Evolutionary conservation across 2,888 invertebrate genomes (phyloP), one percentile per base, ranked within the genome.

Genomic region (Dioctria rufipes): DNA sequence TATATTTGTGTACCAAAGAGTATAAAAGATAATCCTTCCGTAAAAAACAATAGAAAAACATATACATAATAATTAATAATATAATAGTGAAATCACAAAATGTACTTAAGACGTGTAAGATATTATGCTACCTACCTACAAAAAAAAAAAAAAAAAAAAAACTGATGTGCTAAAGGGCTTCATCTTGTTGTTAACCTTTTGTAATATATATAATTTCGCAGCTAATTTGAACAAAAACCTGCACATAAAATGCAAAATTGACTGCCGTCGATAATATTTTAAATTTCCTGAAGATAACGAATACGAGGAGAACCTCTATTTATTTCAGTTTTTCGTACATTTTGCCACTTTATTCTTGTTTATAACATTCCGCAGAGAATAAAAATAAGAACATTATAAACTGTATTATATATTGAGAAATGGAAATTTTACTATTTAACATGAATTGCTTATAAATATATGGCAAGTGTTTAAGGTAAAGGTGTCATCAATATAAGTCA

Each of bases 11-110:
- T 75, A 81, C 79, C 77, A 60, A 61, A 80, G 77, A 81, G 81
- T 81, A 81, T 81, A 81, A 77, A 81, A 61, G 61, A 75, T 73
- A 81, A 80, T 81, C 81, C 81, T 81, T 81, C 81, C 81, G 77
- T 67, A 60, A 54, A 25, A 77, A 61, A 39, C 66, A 66, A 66
- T 66, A 25, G 63, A 49, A 63, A 63, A 77, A 46, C 61, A 39
- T 63, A 77, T 60, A 46, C n/a, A 43, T 46, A 63, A 63, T 37
- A 77, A n/a, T 46, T 63, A 63, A 46, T 39, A 63, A 77, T 77
- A 63, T 63, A 63, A 49, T 63, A 63, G 77, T 77, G 39, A 63
- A 63, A 77, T 49, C 46, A 77, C 13, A 43, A 49, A 63, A 77
- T 49, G 77, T 77, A 77, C 77, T 77, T 77, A 77, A 77, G 51